Conservation (phyloP, 2,888 invertebrate species). For the Hartigia nigra region DNA sequence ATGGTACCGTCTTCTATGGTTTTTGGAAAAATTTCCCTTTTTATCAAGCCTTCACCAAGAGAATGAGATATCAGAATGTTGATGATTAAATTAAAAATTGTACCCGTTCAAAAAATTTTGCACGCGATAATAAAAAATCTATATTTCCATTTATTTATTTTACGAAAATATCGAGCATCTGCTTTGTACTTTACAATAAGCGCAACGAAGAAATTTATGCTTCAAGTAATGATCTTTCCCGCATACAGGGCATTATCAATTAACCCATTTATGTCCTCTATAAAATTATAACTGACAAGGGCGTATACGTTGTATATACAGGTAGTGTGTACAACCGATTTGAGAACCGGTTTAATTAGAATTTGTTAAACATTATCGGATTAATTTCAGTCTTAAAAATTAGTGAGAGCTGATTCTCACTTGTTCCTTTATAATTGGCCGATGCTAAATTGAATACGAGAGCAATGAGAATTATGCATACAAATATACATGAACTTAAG, state of each 20-base stretch:
- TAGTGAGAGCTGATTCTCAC: not conserved
- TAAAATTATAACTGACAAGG: not conserved
- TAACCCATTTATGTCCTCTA: not conserved
- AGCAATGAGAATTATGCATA: not conserved
- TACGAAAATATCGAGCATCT: not conserved
- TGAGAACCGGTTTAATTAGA: not conserved
- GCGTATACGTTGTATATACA: not conserved
- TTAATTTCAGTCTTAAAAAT: not conserved
- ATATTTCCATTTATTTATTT: not conserved
- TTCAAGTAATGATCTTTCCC: not conserved
- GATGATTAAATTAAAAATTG: not conserved
- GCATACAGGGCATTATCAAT: not conserved
- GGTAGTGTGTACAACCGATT: not conserved
- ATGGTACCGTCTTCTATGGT: slow-evolving; percentile 30
- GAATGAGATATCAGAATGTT: not conserved
- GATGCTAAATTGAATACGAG: not conserved
- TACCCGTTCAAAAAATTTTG: not conserved
- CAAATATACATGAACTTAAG: not conserved
- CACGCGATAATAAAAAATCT: no score
- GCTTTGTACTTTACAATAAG: not conserved
- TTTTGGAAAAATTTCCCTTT: not conserved
- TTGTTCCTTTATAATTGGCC: not conserved
- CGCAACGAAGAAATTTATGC: not conserved
- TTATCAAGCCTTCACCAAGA: not conserved
- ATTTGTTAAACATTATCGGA: not conserved